A percentile compares a stretch with the other conserved stretches of the same genome.
These are phyloP conservation scores for Camponotus fellah DNA, from an alignment of 2,888 invertebrate genomes.

Conservation along the genomic window DNA sequence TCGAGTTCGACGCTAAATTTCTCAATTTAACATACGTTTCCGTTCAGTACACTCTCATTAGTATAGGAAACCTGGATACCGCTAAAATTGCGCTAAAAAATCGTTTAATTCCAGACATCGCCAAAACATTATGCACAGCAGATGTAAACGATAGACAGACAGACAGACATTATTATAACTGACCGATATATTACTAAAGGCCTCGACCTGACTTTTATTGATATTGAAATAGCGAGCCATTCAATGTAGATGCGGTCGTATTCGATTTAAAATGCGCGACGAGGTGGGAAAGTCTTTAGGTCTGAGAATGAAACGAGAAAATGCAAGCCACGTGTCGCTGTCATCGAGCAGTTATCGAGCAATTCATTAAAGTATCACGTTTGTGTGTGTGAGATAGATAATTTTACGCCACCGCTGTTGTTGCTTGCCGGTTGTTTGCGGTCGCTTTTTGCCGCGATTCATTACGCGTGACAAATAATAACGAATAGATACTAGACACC, in stretches of 20 bases:
- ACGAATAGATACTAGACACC: background rate
- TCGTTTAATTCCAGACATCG: background rate
- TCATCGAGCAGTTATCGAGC: constrained; percentile 57
- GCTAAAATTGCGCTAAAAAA: background rate
- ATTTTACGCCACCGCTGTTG: background rate
- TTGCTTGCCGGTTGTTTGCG: background rate
- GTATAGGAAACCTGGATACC: background rate
- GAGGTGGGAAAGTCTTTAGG: too few relatives aligned
- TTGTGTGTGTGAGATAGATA: background rate
- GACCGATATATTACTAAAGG: background rate
- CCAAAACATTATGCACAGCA: background rate
- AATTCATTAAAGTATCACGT: constrained; percentile 56
- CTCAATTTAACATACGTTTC: background rate
- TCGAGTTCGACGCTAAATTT: background rate
- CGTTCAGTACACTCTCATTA: background rate
- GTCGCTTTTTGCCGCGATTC: constrained; percentile 6
- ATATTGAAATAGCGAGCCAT: background rate
- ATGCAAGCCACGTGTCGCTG: constrained; percentile 2
- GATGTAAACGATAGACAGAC: background rate
- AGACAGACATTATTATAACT: background rate
- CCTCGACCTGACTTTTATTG: background rate
- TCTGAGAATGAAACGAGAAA: background rate
- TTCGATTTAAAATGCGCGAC: background rate
- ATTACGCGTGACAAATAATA: constrained; percentile 7
- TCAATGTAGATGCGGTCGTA: constrained; percentile 24